Conservation (phyloP, 2,113 vertebrate genomes). For the Odocoileus virginianus region DNA sequence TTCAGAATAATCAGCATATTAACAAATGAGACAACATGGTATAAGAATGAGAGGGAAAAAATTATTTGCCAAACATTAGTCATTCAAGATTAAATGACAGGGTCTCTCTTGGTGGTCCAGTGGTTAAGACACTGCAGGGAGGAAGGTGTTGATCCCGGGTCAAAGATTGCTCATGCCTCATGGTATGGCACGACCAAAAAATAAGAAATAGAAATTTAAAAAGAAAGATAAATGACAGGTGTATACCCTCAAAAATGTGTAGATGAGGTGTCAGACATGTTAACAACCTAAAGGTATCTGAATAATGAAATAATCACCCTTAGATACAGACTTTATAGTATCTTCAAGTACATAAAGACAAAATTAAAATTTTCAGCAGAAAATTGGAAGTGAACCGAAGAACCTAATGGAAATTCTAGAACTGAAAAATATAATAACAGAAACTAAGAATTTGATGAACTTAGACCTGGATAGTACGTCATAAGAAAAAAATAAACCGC, state of each 20-base stretch:
- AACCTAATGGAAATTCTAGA: conserved; percentile 1
- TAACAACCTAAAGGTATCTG: not conserved
- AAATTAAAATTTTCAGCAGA: not conserved
- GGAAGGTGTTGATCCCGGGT: not conserved
- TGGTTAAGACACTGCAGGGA: not conserved
- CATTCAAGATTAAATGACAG: not conserved
- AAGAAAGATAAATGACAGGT: not conserved
- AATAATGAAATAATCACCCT: not conserved
- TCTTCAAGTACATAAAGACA: not conserved
- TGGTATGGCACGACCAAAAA: not conserved
- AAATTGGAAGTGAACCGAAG: not conserved
- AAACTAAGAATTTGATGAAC: not conserved
- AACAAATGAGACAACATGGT: not conserved
- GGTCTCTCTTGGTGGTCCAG: not conserved
- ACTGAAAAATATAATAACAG: not conserved
- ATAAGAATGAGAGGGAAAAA: not conserved
- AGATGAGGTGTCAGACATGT: not conserved
- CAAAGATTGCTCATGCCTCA: not conserved
- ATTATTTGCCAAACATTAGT: not conserved
- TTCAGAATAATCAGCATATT: not conserved
- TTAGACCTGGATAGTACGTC: not conserved
- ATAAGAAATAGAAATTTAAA: not conserved
- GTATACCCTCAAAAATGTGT: not conserved
- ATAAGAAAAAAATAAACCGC: not conserved
- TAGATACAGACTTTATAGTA: not conserved